Conservation (phyloP, 2,888 invertebrate genomes). For the Lithophane socia region DNA sequence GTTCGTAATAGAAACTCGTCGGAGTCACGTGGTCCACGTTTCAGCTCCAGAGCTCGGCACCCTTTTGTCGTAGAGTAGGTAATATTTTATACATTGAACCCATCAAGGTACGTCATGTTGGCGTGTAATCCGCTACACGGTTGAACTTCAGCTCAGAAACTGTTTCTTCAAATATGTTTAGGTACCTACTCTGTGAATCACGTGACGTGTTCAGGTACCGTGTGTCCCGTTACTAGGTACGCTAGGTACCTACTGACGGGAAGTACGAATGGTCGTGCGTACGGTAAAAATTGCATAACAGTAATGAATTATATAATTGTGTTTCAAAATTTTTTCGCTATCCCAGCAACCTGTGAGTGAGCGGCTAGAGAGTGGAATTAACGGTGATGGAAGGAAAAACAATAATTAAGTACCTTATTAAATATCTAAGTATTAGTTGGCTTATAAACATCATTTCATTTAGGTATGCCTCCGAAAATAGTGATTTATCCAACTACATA, state of each 20-base stretch:
- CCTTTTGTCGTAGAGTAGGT: constrained; percentile 50
- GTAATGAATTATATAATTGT: background rate
- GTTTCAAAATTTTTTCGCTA: background rate
- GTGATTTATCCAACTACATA: background rate
- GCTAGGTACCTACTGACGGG: background rate
- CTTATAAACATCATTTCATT: background rate
- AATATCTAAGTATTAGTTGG: background rate
- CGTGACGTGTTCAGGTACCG: background rate
- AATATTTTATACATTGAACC: constrained; percentile 65
- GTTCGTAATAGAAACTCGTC: constrained; percentile 40
- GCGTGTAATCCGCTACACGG: constrained; percentile 34
- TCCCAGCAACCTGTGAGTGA: background rate
- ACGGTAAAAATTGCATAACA: background rate
- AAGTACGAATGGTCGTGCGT: background rate
- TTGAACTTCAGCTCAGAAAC: constrained; percentile 16
- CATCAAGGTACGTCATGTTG: constrained; percentile 50
- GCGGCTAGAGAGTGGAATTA: too few relatives aligned
- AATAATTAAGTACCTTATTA: background rate
- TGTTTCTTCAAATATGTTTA: constrained; percentile 34
- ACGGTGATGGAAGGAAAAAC: too few relatives aligned
- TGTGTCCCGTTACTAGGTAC: too few relatives aligned
- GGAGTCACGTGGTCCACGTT: constrained; percentile 42
- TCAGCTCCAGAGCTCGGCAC: constrained; percentile 37
- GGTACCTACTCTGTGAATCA: background rate
- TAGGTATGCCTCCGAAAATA: background rate